Evolutionary conservation across 2,113 vertebrate genomes (phyloP).

Genomic region (Sebastes schlegelii): DNA sequence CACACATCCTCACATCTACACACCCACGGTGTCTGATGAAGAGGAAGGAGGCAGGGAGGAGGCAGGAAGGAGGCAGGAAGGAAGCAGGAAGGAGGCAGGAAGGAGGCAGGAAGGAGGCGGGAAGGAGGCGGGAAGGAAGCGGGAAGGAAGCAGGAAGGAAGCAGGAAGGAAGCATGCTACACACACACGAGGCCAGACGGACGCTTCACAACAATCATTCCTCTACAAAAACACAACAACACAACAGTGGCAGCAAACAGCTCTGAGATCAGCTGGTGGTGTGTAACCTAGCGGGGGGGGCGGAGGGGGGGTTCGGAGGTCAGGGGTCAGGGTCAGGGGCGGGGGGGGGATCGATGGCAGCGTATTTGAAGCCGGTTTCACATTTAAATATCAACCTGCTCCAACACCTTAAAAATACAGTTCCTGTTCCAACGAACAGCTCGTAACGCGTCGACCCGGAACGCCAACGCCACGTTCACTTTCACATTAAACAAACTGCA

Average conservation of each 20-base stretch:
- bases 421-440: background rate
- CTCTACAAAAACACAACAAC: constrained; percentile 40
- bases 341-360: background rate
- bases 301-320: background rate
- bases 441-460: too few relatives aligned
- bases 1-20: constrained; percentile 33
- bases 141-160: too few relatives aligned
- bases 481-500: too few relatives aligned
- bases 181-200: constrained; percentile 38
- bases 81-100: too few relatives aligned
- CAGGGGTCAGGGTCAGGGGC: background rate
- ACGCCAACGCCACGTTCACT: too few relatives aligned
- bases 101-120: too few relatives aligned
- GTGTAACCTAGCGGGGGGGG: background rate
- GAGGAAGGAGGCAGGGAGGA: constrained; percentile 21
- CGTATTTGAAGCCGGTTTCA: constrained; percentile 1
- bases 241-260: constrained; percentile 47
- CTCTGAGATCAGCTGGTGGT: constrained; percentile 5
- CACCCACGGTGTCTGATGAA: constrained; percentile 41
- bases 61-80: too few relatives aligned
- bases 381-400: constrained; percentile 17
- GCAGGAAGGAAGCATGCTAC: constrained; percentile 50
- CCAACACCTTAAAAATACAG: constrained; percentile 10
- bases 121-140: too few relatives aligned
- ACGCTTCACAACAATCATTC: constrained; percentile 11